phyloP scores from a whole-genome alignment of 2,888 invertebrate genomes.

The Plagiodera versicolora region DNA sequence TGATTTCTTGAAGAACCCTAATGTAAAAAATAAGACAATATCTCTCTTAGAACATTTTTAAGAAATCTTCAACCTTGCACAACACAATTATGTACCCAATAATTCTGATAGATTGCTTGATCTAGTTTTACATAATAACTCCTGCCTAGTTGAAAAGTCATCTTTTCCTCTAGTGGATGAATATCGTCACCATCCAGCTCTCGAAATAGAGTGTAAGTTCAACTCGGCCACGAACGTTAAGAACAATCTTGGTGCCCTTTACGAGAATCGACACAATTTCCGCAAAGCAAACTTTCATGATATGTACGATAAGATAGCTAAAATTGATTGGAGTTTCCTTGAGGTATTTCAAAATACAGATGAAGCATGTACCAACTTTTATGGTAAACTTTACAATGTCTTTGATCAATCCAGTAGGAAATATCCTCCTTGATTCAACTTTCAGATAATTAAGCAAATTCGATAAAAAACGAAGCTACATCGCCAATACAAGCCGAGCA shows the following conservation, averaged over 20 bases:
- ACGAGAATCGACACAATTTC: constrained; percentile 1
- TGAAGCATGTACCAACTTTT: constrained; percentile 6
- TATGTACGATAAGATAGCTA: not conserved
- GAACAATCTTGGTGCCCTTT: constrained; percentile 2
- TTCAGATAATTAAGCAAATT: not conserved
- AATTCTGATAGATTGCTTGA: not conserved
- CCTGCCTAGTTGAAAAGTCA: constrained; percentile 1
- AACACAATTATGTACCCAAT: no score
- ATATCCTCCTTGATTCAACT: constrained; percentile 4
- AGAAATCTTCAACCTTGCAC: no score
- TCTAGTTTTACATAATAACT: not conserved
- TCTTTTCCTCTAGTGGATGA: not conserved
- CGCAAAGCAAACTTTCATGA: not conserved
- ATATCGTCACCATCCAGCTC: constrained; percentile 5
- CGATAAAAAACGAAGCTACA: not conserved
- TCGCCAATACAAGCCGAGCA: not conserved
- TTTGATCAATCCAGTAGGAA: constrained; percentile 1
- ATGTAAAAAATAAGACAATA: no score
- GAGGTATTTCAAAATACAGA: not conserved
- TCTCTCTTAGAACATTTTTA: no score
- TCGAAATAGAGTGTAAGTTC: not conserved
- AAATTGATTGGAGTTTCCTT: constrained; percentile 12
- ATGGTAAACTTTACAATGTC: constrained; percentile 4
- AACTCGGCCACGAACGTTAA: not conserved
- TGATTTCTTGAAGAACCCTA: no score